Evolutionary conservation across 2,113 vertebrate genomes (phyloP).

Genomic region (Baryphthengus martii): DNA sequence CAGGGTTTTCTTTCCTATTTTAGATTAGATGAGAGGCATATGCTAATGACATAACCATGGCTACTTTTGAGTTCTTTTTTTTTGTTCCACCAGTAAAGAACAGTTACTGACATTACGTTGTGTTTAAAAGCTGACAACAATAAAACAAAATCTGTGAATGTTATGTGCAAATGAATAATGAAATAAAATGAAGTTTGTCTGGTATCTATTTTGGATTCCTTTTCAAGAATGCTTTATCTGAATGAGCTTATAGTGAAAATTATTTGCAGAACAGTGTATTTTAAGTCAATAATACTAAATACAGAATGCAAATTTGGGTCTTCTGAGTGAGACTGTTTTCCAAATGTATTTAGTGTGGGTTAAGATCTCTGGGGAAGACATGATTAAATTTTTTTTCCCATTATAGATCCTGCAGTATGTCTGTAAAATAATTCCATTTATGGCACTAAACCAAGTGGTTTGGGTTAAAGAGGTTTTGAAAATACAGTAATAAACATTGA

Average conservation of each 20-base stretch:
- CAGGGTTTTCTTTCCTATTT: neutral
- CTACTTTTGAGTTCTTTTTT: neutral
- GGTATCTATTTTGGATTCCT: neutral
- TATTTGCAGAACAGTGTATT: neutral
- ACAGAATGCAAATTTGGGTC: neutral
- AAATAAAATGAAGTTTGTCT: neutral
- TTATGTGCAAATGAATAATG: neutral
- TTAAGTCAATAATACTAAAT: neutral
- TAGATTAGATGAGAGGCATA: neutral
- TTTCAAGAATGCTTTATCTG: neutral
- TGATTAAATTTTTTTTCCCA: neutral
- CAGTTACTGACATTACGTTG: neutral
- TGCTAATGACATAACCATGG: neutral
- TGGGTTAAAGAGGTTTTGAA: neutral
- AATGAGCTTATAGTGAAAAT: neutral
- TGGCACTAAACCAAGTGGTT: neutral
- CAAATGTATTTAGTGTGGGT: neutral
- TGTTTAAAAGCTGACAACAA: neutral
- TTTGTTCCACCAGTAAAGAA: neutral
- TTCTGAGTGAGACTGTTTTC: neutral
- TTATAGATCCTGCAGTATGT: neutral
- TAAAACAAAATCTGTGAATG: neutral
- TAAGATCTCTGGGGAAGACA: neutral
- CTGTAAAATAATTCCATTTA: neutral
- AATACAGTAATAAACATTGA: neutral